These are phyloP conservation scores for Poecilia latipinna DNA, from an alignment of 2,113 vertebrate species.

Conservation along the genomic window DNA sequence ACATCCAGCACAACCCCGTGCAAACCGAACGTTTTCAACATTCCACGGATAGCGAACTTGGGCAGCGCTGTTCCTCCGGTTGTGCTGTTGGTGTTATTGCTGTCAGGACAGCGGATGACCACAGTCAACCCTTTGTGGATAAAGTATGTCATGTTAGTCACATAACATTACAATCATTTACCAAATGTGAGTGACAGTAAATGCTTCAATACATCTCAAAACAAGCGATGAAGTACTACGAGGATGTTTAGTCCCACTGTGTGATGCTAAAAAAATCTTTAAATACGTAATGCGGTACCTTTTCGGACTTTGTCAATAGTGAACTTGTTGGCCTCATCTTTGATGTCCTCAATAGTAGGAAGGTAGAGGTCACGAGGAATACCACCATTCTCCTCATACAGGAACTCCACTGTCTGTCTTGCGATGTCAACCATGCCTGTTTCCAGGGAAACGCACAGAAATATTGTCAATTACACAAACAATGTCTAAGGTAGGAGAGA, in stretches of 20 bases:
- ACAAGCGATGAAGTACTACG: background rate
- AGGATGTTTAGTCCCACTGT: background rate
- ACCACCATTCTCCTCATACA: conserved; percentile 98
- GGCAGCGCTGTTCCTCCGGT: conserved; percentile 92
- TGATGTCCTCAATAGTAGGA: conserved; percentile 98
- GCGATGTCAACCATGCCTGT: conserved; percentile 93
- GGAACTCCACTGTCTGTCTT: conserved; percentile 95
- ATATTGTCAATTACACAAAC: background rate
- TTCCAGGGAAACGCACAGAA: conserved; percentile 11
- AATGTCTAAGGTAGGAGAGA: background rate
- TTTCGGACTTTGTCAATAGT: conserved; percentile 99
- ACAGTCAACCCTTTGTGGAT: conserved; percentile 88
- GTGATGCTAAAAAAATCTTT: background rate
- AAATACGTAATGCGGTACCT: conserved; percentile 78
- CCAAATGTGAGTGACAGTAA: background rate
- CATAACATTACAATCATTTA: background rate
- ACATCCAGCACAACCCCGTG: conserved; percentile 96
- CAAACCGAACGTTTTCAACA: conserved; percentile 96
- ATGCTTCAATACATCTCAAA: background rate
- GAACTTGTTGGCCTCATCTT: conserved; percentile 98
- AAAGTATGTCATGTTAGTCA: background rate
- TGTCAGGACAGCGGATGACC: conserved; percentile 94
- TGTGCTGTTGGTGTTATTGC: conserved; percentile 90
- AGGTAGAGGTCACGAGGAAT: conserved; percentile 98
- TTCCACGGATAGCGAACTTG: conserved; percentile 95